A percentile compares a stretch with the other conserved stretches of the same genome.
Conservation (phyloP, 1,140 invertebrate species). For the Anastrepha obliqua region DNA sequence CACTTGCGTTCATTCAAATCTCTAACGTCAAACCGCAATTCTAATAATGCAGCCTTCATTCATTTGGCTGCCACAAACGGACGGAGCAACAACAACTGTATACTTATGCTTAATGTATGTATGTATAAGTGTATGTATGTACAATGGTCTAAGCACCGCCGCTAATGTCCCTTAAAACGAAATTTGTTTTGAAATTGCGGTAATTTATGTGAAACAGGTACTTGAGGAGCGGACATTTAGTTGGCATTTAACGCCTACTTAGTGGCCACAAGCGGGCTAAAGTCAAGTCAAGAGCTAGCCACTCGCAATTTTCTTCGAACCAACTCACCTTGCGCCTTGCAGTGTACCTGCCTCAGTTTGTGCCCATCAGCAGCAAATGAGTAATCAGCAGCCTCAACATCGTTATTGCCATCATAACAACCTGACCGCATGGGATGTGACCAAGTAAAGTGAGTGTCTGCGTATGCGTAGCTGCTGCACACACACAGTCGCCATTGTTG, state of each 20-base stretch:
- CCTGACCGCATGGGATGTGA: slow-evolving; percentile 30
- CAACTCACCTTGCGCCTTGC: not conserved
- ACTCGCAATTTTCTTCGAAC: too few relatives aligned
- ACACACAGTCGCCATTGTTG: not conserved
- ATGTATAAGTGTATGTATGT: too few relatives aligned
- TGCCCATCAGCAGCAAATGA: not conserved
- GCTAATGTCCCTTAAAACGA: slow-evolving; percentile 49
- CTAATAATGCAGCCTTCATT: not conserved
- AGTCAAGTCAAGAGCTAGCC: slow-evolving; percentile 8
- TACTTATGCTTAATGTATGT: not conserved
- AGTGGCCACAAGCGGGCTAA: slow-evolving; percentile 34
- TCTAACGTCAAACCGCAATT: not conserved
- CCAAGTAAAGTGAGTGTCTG: slow-evolving; percentile 17
- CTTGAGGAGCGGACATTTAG: slow-evolving; percentile 37
- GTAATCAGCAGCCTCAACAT: not conserved
- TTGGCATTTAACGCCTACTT: slow-evolving; percentile 48
- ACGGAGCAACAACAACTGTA: not conserved
- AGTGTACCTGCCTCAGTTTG: not conserved
- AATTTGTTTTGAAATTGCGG: slow-evolving; percentile 44
- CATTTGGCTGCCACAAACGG: not conserved
- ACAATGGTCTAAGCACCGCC: slow-evolving; percentile 19
- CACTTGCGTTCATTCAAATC: slow-evolving; percentile 11
- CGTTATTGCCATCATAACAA: slow-evolving; percentile 29
- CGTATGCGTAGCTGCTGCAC: slow-evolving; percentile 29
- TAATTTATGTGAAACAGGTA: slow-evolving; percentile 50